Evolutionary conservation across 2,113 vertebrate genomes (phyloP), one percentile per base, ranked within the genome.

Genomic region (Smithornis capensis): DNA sequence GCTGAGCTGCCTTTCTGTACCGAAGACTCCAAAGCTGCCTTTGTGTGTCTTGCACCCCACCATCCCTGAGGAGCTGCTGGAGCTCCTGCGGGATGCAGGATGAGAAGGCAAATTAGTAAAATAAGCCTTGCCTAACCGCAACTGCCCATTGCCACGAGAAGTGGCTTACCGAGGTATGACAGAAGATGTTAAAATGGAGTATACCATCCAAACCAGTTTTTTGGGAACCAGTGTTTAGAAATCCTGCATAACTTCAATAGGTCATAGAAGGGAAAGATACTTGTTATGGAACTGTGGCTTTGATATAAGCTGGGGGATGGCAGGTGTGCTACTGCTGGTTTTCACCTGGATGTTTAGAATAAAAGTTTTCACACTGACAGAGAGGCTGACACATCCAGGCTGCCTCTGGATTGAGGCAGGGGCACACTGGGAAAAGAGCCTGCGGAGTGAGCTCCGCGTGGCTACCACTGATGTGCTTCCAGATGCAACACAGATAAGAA

Each of bases 81-180:
- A 15, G 57, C 57, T 45, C 25, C 59, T 22, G 42, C 10, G 1
- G 1, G 47, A 8, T 6, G 14, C 10, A 0, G 38, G 38, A 6
- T 6, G 22, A 24, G 52, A 15, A 29, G 19, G 2, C 8, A 28
- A 6, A 11, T 12, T 2, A 8, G 11, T 12, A 2, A 12, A 17
- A 17, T 2, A 4, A 14, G 0, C 8, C 37, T 63, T 45, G 50
- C 33, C 22, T 14, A 24, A 0, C 6, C 1, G 0, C 25, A 22
- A 5, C 21, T 6, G 4, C 25, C 2, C 56, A 0, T 7, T 21
- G 75, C 53, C 3, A 0, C 2, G 21, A 5, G 35, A 40, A 7
- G 74, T 6, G 56, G 5, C 60, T 65, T 17, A 6, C 33, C 4
- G 44, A 37, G 37, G 10, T 7, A 19, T 3, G 5, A 6, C 2